Evolutionary conservation across 35 echinoderm and acorn worm species (phyloP).

Genomic region (Amphiura filiformis): DNA sequence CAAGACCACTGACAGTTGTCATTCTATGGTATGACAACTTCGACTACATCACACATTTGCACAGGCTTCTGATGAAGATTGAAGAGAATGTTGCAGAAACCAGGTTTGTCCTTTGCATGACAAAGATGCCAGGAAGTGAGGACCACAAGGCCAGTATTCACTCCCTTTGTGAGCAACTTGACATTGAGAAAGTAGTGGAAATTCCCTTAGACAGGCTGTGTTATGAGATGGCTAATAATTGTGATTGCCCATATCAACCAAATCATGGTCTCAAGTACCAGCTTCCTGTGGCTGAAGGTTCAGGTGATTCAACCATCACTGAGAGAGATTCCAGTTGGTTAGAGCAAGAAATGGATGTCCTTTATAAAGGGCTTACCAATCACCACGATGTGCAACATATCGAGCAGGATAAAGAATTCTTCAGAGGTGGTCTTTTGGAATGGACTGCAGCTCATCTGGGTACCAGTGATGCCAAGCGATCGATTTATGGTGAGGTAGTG

Average conservation of each 20-base stretch:
- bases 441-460: constrained; percentile 31
- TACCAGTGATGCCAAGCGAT: constrained; percentile 13
- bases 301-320: background rate
- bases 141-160: background rate
- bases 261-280: background rate
- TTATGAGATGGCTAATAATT: background rate
- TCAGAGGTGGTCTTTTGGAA: constrained; percentile 18
- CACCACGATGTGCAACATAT: background rate
- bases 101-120: constrained; percentile 13
- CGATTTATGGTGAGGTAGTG: background rate
- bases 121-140: background rate
- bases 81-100: background rate
- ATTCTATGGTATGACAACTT: constrained; percentile 38
- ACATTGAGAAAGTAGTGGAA: background rate
- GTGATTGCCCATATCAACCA: background rate
- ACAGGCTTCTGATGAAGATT: background rate
- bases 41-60: background rate
- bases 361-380: constrained; percentile 7
- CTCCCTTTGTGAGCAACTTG: background rate
- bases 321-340: constrained; percentile 24
- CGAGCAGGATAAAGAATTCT: background rate
- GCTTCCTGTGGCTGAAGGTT: background rate
- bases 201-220: constrained; percentile 29
- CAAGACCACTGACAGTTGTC: constrained; percentile 23
- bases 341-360: constrained; percentile 22